These are phyloP conservation scores for human (Homo sapiens) DNA, from an alignment of 2,113 vertebrate species.

Conservation along the genomic window DNA sequence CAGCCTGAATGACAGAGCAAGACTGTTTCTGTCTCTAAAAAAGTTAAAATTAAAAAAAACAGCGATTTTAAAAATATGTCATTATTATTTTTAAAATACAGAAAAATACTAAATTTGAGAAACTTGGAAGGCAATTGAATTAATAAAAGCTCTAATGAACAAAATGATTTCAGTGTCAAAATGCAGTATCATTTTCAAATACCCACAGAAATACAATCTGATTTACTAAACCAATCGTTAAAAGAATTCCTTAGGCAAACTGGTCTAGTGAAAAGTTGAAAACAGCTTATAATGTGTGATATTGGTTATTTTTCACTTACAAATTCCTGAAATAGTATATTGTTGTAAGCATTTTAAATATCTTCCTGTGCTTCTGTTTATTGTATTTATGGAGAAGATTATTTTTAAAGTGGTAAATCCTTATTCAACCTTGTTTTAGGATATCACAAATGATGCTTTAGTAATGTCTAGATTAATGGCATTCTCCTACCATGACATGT, in stretches of 20 bases:
- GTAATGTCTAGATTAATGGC: background rate
- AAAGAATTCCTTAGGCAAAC: background rate
- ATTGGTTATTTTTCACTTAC: background rate
- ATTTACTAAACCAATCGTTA: background rate
- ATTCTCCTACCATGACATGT: background rate
- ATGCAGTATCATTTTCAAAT: background rate
- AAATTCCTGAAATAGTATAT: background rate
- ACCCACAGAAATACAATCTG: background rate
- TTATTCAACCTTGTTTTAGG: constrained; percentile 7
- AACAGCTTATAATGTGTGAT: background rate
- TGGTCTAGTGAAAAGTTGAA: background rate
- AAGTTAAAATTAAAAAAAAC: background rate
- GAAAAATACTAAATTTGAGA: constrained; percentile 1
- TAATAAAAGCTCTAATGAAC: background rate
- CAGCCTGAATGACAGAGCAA: too few relatives aligned
- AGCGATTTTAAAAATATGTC: background rate
- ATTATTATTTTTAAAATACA: background rate
- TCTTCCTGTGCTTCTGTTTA: background rate
- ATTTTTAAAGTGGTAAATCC: constrained; percentile 29
- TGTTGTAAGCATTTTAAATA: background rate
- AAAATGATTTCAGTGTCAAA: background rate
- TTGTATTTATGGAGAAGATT: background rate
- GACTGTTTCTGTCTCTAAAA: too few relatives aligned
- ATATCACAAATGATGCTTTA: background rate
- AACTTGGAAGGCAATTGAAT: constrained; percentile 12